Conservation (phyloP, 2,113 vertebrate species). For the Ptilonorhynchus violaceus region DNA sequence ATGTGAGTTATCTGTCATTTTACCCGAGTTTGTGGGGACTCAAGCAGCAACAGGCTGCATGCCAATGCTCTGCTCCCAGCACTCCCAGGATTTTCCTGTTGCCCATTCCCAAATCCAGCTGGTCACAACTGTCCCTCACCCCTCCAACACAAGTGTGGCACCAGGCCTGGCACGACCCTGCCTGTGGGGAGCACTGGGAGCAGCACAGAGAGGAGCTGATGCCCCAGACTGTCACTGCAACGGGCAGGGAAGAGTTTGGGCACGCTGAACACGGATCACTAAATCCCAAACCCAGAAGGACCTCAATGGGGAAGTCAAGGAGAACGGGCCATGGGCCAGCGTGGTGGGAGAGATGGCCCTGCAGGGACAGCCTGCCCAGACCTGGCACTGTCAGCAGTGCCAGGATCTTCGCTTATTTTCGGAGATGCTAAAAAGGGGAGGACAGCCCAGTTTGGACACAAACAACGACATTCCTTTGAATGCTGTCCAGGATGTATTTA, state of each 20-base stretch:
- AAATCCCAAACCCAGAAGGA: background rate
- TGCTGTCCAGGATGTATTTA: constrained; percentile 54
- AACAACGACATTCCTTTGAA: background rate
- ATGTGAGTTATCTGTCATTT: background rate
- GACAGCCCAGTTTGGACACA: background rate
- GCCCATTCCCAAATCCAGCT: background rate
- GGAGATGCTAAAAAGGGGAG: background rate
- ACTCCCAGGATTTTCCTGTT: background rate
- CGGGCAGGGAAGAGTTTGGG: background rate
- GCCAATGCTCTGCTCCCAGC: accelerated
- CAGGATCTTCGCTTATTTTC: background rate
- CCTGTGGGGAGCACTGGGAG: background rate
- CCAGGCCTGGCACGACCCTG: accelerated
- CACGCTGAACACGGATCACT: accelerated
- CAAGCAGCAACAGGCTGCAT: background rate
- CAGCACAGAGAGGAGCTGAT: accelerated
- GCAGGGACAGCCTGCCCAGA: background rate
- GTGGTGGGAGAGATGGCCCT: background rate
- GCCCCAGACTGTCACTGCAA: accelerated
- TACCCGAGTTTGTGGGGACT: background rate
- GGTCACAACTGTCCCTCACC: accelerated
- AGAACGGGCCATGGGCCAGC: accelerated
- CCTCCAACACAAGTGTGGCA: accelerated
- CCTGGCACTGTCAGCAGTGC: background rate
- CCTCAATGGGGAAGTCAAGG: background rate